phyloP scores from a whole-genome alignment of 2,888 invertebrate genomes.

The Acanthosepion lycidas region DNA sequence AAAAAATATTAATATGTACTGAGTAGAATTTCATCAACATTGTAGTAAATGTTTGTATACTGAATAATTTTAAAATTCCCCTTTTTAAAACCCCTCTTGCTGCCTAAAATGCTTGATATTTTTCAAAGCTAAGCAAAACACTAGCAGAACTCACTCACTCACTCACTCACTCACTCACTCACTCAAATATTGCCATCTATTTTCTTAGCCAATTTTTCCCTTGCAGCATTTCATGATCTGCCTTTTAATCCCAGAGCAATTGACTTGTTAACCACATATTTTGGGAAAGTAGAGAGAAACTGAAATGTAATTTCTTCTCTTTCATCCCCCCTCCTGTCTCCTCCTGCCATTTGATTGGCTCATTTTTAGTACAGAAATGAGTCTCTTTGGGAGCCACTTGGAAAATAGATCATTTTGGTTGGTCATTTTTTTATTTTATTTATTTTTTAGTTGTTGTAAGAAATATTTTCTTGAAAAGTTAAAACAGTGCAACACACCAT shows the following conservation, averaged over 20 bases:
- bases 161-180: no score
- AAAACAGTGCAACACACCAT: no score
- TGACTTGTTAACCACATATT: background rate
- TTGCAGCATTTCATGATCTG: background rate
- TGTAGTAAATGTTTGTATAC: background rate
- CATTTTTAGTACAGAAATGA: no score
- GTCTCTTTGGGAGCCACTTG: no score
- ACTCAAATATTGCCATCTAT: background rate
- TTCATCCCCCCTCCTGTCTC: background rate
- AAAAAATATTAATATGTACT: no score
- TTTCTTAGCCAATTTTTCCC: background rate
- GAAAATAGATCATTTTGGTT: no score
- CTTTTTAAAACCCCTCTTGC: no score
- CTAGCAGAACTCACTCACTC: background rate
- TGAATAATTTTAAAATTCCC: background rate
- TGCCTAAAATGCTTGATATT: background rate
- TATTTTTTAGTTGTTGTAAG: no score
- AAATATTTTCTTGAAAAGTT: no score
- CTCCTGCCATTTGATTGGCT: background rate
- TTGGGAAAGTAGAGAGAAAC: background rate
- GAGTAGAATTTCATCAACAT: no score
- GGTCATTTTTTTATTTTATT: no score
- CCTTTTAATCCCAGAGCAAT: background rate
- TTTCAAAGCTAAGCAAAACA: background rate
- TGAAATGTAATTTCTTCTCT: background rate